Percentiles rank a stretch among this genome's conserved stretches.
Evolutionary conservation across 2,113 vertebrate species (phyloP).

Genomic region (Lepisosteus osseus): DNA sequence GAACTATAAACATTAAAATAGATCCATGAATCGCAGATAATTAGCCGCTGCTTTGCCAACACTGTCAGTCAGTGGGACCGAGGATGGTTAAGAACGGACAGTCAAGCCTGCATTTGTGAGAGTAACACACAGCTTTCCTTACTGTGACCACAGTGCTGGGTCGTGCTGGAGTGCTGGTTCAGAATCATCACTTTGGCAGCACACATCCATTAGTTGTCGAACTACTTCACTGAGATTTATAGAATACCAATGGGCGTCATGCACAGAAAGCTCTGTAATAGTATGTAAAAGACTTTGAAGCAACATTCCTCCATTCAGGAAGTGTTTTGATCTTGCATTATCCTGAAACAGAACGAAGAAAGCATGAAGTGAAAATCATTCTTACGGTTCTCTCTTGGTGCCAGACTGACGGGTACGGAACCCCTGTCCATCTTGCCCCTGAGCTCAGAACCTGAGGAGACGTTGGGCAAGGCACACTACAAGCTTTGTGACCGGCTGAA

Average conservation of each 20-base stretch:
- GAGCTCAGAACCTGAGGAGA: slow-evolving; percentile 85
- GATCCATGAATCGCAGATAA: slow-evolving; percentile 66
- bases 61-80: slow-evolving; percentile 61
- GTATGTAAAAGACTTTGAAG: too few species aligned
- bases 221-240: too few species aligned
- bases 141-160: slow-evolving; percentile 60
- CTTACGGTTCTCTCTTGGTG: slow-evolving; percentile 24
- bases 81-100: slow-evolving; percentile 58
- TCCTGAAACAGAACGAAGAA: too few species aligned
- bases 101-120: slow-evolving; percentile 59
- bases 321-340: too few species aligned
- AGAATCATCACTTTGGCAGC: too few species aligned
- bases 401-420: slow-evolving; percentile 91
- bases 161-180: slow-evolving; percentile 15
- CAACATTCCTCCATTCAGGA: too few species aligned
- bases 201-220: too few species aligned
- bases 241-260: too few species aligned
- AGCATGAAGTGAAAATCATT: neutral
- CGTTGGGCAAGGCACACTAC: slow-evolving; percentile 81
- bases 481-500: slow-evolving; percentile 97
- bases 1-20: slow-evolving; percentile 59
- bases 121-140: slow-evolving; percentile 52
- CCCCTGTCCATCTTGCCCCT: slow-evolving; percentile 93
- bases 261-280: too few species aligned
- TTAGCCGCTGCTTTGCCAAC: slow-evolving; percentile 61